Evolutionary conservation across 2,113 vertebrate species (phyloP), one percentile per base, ranked within the genome.

Genomic region (Callionymus lyra): DNA sequence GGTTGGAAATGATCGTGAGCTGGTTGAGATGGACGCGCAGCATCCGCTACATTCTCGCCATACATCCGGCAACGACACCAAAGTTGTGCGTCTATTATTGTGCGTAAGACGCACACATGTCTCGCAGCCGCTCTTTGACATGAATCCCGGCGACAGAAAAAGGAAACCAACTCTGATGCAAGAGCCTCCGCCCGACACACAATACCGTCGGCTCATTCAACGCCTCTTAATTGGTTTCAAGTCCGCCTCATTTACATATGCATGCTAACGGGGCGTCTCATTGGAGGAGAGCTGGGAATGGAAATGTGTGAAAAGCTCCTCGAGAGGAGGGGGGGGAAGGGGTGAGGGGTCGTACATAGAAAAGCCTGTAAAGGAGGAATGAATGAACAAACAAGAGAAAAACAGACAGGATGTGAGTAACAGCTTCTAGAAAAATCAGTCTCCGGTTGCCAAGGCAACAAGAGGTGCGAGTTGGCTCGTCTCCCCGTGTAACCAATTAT

Each of bases 331-430:
- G 43, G 9, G 45, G 54, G 53, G 50, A 52, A 27, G 59, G 44
- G 46, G 10, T 34, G 57, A 47, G 44, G 47, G 0, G 19, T 40
- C 19, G 50, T 34, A 68, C 56, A 70, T 60, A 65, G 55, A 55
- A 53, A 49, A 37, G 42, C 63, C 59, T 35, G 16, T 59, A 76
- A 73, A 68, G 62, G 53, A 76, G 51, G 64, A 76, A 74, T 80
- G 70, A 77, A 77, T 72, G 68, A 72, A 72, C 64, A 71, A 77
- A 72, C 42, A 65, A 74, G 67, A 56, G 65, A 72, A 77, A 73
- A 72, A 79, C 72, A 75, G 67, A 68, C 56, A 46, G 75, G 72
- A 75, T 79, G 71, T 77, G 68, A 80, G 75, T 72, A 77, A 79
- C 74, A 75, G 75, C 67, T 74, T 63, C 68, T 56, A 55, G 61